A percentile compares a stretch with the other conserved stretches of the same genome.
phyloP scores from a whole-genome alignment of 2,888 invertebrate species.

The Ommatoiulus sabulosus region DNA sequence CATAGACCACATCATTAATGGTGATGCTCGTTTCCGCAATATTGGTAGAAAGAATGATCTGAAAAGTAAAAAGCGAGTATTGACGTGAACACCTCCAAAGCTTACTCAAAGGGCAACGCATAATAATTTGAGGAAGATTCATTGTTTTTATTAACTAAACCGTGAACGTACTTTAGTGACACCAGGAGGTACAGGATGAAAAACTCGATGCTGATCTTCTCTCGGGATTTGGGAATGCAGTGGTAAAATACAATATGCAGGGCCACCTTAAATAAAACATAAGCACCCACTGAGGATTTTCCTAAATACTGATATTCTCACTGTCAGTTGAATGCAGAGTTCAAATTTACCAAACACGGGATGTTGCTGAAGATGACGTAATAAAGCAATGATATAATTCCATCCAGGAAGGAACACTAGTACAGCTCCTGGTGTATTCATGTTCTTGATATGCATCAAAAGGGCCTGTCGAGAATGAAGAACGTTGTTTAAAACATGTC shows the following conservation, averaged over 20 bases:
- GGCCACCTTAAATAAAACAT: conserved; percentile 69
- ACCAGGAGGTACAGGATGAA: conserved; percentile 84
- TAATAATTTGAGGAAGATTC: no score
- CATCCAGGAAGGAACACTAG: conserved; percentile 96
- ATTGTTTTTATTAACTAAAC: no score
- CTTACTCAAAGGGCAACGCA: no score
- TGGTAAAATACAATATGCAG: conserved; percentile 83
- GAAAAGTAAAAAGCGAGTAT: conserved; percentile 61
- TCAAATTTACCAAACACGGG: conserved; percentile 74
- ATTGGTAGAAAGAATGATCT: conserved; percentile 96
- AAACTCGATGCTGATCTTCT: conserved; percentile 94
- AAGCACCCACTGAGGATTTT: not conserved
- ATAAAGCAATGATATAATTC: conserved; percentile 94
- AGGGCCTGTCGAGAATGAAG: conserved; percentile 74
- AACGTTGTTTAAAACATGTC: conserved; percentile 50
- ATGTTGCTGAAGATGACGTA: conserved; percentile 85
- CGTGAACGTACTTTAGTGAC: conserved; percentile 79
- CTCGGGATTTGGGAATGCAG: conserved; percentile 97
- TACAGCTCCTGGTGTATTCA: conserved; percentile 83
- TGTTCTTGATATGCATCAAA: conserved; percentile 69
- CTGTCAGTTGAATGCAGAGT: not conserved
- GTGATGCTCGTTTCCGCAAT: conserved; percentile 99
- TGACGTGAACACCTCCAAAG: not conserved
- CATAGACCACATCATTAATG: conserved; percentile 98
- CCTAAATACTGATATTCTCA: no score